These are phyloP conservation scores for Pachliopta kotzebuea DNA, from an alignment of 2,888 invertebrate genomes.

Conservation along the genomic window DNA sequence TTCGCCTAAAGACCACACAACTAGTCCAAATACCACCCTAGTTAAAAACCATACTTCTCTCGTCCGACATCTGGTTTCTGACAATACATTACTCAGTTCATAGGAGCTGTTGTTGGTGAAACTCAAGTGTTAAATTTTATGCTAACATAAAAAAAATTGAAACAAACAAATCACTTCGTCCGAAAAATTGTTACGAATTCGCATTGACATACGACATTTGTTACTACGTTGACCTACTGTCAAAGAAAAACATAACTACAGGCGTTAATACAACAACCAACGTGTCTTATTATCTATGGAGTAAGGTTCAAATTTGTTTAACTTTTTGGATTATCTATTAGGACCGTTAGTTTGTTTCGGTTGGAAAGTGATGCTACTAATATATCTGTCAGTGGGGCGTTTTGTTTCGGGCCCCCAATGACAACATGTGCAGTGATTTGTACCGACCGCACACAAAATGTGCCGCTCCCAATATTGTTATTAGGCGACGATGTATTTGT, in stretches of 20 bases:
- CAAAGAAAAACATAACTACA: slow-evolving; percentile 5
- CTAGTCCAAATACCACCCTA: slow-evolving; percentile 33
- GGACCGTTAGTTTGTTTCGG: slow-evolving; percentile 41
- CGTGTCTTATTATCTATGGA: not conserved
- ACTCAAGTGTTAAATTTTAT: slow-evolving; percentile 20
- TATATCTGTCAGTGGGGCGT: slow-evolving; percentile 75
- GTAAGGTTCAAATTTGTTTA: slow-evolving; percentile 7
- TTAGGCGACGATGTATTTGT: slow-evolving; percentile 69
- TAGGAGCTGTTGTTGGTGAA: slow-evolving; percentile 13
- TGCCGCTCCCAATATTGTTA: slow-evolving; percentile 56
- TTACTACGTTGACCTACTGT: slow-evolving; percentile 25
- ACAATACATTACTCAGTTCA: slow-evolving; percentile 28
- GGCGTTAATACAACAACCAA: not conserved
- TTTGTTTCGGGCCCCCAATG: slow-evolving; percentile 62
- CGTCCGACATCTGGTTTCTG: slow-evolving; percentile 28
- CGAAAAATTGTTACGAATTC: slow-evolving; percentile 28
- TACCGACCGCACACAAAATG: slow-evolving; percentile 62
- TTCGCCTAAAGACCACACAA: slow-evolving; percentile 35
- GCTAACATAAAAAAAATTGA: slow-evolving; percentile 2
- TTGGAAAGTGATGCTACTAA: slow-evolving; percentile 57
- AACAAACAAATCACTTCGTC: slow-evolving; percentile 17
- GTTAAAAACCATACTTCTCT: slow-evolving; percentile 27
- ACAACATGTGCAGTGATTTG: slow-evolving; percentile 68
- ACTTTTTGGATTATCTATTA: not conserved
- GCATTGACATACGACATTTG: slow-evolving; percentile 29